These are phyloP conservation scores for Siniperca knerii DNA, from an alignment of 2,113 vertebrate genomes.

Conservation along the genomic window DNA sequence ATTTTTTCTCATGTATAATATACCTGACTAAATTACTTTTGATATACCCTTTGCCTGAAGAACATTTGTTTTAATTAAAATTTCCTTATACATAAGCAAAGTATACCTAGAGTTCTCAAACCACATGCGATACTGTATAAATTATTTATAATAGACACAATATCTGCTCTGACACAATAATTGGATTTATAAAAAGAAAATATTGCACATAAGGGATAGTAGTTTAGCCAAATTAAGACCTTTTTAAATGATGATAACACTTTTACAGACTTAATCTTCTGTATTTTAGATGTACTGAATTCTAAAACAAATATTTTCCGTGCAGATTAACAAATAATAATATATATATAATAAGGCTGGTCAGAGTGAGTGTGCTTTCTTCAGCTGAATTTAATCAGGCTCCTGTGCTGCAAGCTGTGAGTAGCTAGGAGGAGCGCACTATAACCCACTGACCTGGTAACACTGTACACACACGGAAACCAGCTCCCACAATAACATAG, in stretches of 20 bases:
- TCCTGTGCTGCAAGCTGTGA: conserved; percentile 20
- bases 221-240: neutral
- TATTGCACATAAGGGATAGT: neutral
- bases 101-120: neutral
- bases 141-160: neutral
- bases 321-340: neutral
- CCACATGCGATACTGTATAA: neutral
- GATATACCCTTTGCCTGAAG: neutral
- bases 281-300: neutral
- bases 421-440: conserved; percentile 22
- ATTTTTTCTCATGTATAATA: neutral
- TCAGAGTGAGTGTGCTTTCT: conserved; percentile 31
- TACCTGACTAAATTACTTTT: neutral
- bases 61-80: conserved; percentile 8
- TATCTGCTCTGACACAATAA: conserved; percentile 5
- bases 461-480: conserved; percentile 30
- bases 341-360: conserved; percentile 1
- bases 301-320: neutral
- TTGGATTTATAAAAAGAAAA: neutral
- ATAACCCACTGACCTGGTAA: conserved; percentile 72
- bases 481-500: conserved; percentile 43
- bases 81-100: neutral
- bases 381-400: neutral
- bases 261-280: neutral
- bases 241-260: neutral